A percentile compares a stretch with the other conserved stretches of the same genome.
phyloP scores from a whole-genome alignment of 2,797 vertebrate species.

The Gymnopithys bicolor region DNA sequence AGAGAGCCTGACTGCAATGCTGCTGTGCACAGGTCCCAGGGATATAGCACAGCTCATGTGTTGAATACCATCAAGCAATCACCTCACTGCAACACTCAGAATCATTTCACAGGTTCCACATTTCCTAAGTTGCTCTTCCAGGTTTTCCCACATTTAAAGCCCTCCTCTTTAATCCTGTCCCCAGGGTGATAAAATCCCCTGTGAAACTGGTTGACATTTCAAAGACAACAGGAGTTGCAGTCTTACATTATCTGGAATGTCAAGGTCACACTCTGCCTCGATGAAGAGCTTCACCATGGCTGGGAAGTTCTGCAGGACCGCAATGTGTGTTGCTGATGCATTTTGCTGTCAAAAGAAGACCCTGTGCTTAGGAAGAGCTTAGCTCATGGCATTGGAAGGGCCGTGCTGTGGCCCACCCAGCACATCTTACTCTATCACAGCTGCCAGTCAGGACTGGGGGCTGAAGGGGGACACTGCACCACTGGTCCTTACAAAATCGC shows the following conservation, averaged over 20 bases:
- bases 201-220: neutral
- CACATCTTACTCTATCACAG: neutral
- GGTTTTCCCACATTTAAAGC: neutral
- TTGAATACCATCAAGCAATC: accelerated
- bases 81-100: neutral
- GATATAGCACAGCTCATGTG: accelerated
- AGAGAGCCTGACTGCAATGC: neutral
- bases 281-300: conserved; percentile 83
- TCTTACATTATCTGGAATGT: conserved; percentile 86
- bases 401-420: neutral
- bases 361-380: neutral
- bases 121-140: neutral
- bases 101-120: neutral
- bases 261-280: conserved; percentile 81
- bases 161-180: neutral
- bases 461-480: neutral
- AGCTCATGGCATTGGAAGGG: neutral
- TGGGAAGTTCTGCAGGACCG: conserved; percentile 82
- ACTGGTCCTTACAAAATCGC: neutral
- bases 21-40: neutral
- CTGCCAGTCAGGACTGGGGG: neutral
- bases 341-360: conserved; percentile 79
- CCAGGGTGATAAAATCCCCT: neutral
- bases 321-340: conserved; percentile 78
- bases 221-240: neutral